Conservation (phyloP, 1,140 invertebrate genomes). For the Cydia pomonella region DNA sequence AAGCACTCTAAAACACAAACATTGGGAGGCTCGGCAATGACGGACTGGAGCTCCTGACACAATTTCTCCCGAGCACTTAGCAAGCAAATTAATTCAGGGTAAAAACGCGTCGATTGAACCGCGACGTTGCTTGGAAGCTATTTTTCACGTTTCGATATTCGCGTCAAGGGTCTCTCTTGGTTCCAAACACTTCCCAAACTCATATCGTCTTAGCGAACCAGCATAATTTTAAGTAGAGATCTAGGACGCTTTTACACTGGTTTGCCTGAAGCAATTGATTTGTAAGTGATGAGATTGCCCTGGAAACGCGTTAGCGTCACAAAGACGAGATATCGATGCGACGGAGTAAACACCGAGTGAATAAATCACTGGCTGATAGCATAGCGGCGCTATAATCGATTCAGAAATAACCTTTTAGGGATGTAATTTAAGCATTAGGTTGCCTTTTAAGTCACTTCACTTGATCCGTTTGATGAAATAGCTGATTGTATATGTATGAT, state of each 20-base stretch:
- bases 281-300: neutral
- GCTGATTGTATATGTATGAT: neutral
- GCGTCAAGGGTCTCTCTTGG: constrained; percentile 45
- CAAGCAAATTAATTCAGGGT: constrained; percentile 63
- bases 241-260: neutral
- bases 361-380: constrained; percentile 61
- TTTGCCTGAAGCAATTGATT: neutral
- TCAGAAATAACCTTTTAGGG: constrained; percentile 26
- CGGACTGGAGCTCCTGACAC: constrained; percentile 46
- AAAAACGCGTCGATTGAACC: constrained; percentile 48
- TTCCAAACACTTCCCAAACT: neutral
- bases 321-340: constrained; percentile 55
- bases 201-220: neutral
- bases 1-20: constrained; percentile 51
- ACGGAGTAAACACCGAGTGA: constrained; percentile 54
- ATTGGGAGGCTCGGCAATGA: constrained; percentile 49
- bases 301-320: constrained; percentile 50
- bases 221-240: neutral
- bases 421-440: constrained; percentile 13
- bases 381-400: constrained; percentile 36
- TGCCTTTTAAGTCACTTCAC: constrained; percentile 5
- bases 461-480: constrained; percentile 5
- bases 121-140: constrained; percentile 44
- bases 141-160: constrained; percentile 58
- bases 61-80: constrained; percentile 54